Conservation (phyloP, 2,888 invertebrate species). For the Apomyelois bistriatella region DNA sequence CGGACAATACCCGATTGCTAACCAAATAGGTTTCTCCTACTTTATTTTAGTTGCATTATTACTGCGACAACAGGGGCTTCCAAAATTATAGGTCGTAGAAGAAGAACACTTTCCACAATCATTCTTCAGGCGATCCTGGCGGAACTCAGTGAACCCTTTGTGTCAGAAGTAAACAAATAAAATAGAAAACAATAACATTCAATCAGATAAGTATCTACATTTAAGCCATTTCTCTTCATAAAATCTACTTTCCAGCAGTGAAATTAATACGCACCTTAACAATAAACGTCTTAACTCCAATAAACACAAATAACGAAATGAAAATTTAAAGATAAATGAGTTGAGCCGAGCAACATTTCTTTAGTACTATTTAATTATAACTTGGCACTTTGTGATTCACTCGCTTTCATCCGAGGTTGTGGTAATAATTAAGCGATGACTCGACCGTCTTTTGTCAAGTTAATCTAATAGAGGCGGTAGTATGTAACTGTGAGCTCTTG, state of each 20-base stretch:
- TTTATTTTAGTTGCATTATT: too few species aligned
- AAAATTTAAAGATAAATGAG: background rate
- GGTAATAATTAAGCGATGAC: slow-evolving; percentile 38
- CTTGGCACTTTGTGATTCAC: slow-evolving; percentile 10
- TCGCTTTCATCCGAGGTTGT: slow-evolving; percentile 15
- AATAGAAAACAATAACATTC: too few species aligned
- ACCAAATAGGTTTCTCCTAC: too few species aligned
- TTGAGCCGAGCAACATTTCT: slow-evolving; percentile 4
- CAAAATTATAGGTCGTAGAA: too few species aligned
- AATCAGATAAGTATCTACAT: background rate
- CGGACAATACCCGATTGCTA: too few species aligned
- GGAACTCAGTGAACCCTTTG: too few species aligned
- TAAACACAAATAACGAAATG: background rate
- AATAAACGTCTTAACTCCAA: background rate
- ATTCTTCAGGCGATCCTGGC: too few species aligned
- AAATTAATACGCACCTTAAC: background rate
- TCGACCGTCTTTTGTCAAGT: slow-evolving; percentile 53
- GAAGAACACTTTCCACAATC: too few species aligned
- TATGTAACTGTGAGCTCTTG: slow-evolving; percentile 32
- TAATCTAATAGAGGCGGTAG: slow-evolving; percentile 49
- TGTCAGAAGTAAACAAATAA: too few species aligned
- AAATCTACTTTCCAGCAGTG: background rate
- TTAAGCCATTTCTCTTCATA: too few species aligned
- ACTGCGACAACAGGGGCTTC: too few species aligned
- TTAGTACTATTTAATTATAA: slow-evolving; percentile 12